Evolutionary conservation across 2,113 vertebrate species (phyloP).

Genomic region (Reinhardtius hippoglossoides): DNA sequence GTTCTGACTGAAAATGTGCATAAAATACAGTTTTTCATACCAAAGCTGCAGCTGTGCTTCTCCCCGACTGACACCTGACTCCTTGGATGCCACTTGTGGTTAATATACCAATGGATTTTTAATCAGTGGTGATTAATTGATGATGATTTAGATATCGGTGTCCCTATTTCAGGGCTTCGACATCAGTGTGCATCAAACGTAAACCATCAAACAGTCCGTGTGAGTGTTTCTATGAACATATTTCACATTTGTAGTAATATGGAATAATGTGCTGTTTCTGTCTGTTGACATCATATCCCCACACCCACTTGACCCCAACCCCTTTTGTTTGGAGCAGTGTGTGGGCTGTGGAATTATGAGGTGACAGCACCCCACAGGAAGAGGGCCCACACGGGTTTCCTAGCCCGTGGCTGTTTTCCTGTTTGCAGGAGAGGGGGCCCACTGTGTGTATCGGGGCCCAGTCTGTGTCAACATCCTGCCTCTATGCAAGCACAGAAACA

Average conservation of each 20-base stretch:
- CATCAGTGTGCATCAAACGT: too few species aligned
- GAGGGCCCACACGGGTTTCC: conserved; percentile 33
- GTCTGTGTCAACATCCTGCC: conserved; percentile 72
- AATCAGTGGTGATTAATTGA: too few species aligned
- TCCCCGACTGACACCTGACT: too few species aligned
- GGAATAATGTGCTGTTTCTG: not conserved
- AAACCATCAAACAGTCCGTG: too few species aligned
- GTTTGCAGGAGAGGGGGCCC: conserved; percentile 53
- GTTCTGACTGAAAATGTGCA: too few species aligned
- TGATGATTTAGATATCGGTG: too few species aligned
- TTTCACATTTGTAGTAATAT: not conserved
- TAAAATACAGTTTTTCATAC: too few species aligned
- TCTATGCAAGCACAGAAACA: conserved; percentile 34
- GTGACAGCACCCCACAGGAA: conserved; percentile 48
- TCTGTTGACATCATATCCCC: not conserved
- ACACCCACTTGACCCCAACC: not conserved
- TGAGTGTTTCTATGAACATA: too few species aligned
- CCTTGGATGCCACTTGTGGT: too few species aligned
- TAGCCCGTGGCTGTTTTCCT: conserved; percentile 65
- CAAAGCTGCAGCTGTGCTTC: too few species aligned
- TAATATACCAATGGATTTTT: too few species aligned
- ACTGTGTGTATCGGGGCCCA: conserved; percentile 46
- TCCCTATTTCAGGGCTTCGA: too few species aligned
- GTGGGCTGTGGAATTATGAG: conserved; percentile 30
- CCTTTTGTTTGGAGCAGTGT: not conserved